Evolutionary conservation across 2,113 vertebrate species (phyloP).

Genomic region (Clarias batrachus): DNA sequence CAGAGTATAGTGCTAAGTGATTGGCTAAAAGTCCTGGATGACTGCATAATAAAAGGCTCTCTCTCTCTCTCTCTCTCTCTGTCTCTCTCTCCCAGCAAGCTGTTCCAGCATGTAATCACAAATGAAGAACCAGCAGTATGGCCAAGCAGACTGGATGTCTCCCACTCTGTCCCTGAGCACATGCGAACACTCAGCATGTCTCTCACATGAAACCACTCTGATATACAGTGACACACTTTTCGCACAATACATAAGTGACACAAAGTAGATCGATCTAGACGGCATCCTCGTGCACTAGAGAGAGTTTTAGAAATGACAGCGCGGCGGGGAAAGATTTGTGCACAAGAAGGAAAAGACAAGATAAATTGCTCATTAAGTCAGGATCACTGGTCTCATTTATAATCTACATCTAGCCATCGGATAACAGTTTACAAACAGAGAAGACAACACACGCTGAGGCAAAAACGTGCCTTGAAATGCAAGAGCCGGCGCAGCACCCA

Average conservation of each 20-base stretch:
- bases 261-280: not conserved
- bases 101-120: constrained; percentile 54
- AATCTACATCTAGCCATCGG: not conserved
- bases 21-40: constrained; percentile 49
- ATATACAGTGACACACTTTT: constrained; percentile 19
- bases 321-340: not conserved
- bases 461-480: constrained; percentile 33
- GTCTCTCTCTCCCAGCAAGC: constrained; percentile 45
- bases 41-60: constrained; percentile 31
- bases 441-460: not conserved
- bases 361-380: not conserved
- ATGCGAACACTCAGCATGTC: constrained; percentile 57
- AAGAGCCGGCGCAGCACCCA: constrained; percentile 55
- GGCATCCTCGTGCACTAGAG: not conserved
- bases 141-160: constrained; percentile 74
- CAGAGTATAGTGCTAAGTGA: constrained; percentile 37
- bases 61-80: not conserved
- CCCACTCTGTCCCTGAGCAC: constrained; percentile 70
- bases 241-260: not conserved
- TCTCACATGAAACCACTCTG: constrained; percentile 40
- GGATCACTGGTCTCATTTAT: constrained; percentile 24
- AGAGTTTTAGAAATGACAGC: not conserved
- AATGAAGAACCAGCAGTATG: constrained; percentile 68
- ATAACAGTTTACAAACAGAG: constrained; percentile 20
- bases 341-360: not conserved